A percentile compares a stretch with the other conserved stretches of the same genome.
Evolutionary conservation across 2,113 vertebrate species (phyloP).

Genomic region (Amblyornis subalaris): DNA sequence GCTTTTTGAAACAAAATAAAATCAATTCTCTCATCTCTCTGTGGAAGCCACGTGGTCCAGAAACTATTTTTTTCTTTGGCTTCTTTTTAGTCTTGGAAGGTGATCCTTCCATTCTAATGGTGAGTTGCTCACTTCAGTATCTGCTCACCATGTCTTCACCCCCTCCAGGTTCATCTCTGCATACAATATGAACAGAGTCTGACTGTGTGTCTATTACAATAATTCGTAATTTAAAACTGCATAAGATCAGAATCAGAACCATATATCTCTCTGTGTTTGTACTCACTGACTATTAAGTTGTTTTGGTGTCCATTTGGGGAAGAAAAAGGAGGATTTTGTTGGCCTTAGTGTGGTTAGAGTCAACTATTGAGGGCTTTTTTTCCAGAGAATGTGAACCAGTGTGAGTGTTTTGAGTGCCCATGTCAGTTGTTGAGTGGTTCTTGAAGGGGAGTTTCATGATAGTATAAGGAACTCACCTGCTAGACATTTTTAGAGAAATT

Average conservation of each 20-base stretch:
- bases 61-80: not conserved
- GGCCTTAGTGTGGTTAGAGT: not conserved
- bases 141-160: not conserved
- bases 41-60: not conserved
- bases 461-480: not conserved
- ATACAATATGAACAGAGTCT: not conserved
- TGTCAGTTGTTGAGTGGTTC: not conserved
- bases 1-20: not conserved
- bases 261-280: not conserved
- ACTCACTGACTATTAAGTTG: not conserved
- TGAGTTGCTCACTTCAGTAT: not conserved
- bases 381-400: not conserved
- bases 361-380: not conserved
- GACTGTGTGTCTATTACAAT: fast-evolving
- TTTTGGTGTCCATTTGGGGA: not conserved
- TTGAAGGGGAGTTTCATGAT: not conserved
- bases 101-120: not conserved
- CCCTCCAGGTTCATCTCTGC: not conserved
- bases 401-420: not conserved
- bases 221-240: not conserved
- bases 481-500: not conserved
- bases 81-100: not conserved
- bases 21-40: not conserved
- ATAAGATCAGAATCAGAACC: not conserved
- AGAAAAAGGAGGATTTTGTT: not conserved